These are phyloP conservation scores for Panagrolaimus sp. DNA, from an alignment of 1,140 invertebrate genomes.

Conservation along the genomic window DNA sequence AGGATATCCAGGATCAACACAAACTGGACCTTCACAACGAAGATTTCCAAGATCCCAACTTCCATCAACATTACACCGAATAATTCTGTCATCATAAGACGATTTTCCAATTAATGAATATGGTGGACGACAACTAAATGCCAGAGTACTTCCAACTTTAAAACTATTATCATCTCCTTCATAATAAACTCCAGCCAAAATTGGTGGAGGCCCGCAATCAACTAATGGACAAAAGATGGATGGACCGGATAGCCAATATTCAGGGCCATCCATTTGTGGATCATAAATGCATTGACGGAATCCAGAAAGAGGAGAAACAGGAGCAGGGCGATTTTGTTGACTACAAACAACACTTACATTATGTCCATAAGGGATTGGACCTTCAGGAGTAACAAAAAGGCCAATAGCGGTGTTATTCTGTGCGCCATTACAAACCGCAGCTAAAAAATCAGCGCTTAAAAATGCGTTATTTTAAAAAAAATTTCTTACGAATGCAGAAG, in stretches of 20 bases:
- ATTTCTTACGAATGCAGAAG: constrained; percentile 65
- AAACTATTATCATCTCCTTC: constrained; percentile 78
- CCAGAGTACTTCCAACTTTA: constrained; percentile 69
- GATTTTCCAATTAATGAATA: constrained; percentile 88
- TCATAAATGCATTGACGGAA: constrained; percentile 92
- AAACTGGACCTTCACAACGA: constrained; percentile 70
- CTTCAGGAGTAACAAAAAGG: constrained; percentile 47
- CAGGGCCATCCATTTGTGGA: constrained; percentile 76
- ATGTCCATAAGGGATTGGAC: constrained; percentile 45
- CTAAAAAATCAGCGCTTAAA: constrained; percentile 29
- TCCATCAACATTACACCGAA: constrained; percentile 80
- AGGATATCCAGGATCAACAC: constrained; percentile 74
- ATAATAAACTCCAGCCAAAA: constrained; percentile 70
- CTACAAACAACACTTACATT: constrained; percentile 52
- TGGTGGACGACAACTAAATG: constrained; percentile 90
- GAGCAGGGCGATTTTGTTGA: constrained; percentile 47
- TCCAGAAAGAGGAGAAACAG: constrained; percentile 65
- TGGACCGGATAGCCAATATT: constrained; percentile 83
- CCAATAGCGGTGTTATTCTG: constrained; percentile 50
- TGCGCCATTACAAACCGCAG: constrained; percentile 50
- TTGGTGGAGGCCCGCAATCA: constrained; percentile 55
- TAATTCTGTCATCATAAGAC: constrained; percentile 79
- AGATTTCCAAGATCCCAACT: constrained; percentile 95
- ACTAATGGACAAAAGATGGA: constrained; percentile 64
- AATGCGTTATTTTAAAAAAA: neutral